phyloP scores from a whole-genome alignment of 2,888 invertebrate species.

The Pristionchus maxplancki region DNA sequence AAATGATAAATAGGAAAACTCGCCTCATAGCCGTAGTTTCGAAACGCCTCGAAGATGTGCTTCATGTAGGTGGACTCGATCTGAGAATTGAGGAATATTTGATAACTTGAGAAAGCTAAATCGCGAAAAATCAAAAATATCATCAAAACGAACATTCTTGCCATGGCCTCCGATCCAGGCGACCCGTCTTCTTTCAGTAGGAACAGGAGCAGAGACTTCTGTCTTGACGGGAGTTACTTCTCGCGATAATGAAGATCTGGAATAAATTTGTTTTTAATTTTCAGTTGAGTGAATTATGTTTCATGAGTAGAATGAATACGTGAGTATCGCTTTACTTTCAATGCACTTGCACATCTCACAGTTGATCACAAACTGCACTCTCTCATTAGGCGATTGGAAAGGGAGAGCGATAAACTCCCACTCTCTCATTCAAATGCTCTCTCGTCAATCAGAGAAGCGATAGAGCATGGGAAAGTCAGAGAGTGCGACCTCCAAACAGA shows the following conservation, averaged over 20 bases:
- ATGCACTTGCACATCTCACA: neutral
- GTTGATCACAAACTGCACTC: neutral
- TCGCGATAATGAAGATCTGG: neutral
- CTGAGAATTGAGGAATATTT: slow-evolving; percentile 63
- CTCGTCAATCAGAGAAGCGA: no score
- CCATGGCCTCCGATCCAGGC: slow-evolving; percentile 68
- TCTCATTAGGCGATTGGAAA: neutral
- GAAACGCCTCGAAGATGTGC: slow-evolving; percentile 88
- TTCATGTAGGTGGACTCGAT: slow-evolving; percentile 83
- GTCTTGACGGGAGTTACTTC: neutral
- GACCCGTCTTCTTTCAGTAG: slow-evolving; percentile 36
- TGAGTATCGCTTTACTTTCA: neutral
- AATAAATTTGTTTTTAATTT: neutral
- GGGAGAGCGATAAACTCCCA: neutral
- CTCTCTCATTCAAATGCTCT: no score
- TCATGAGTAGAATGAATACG: neutral
- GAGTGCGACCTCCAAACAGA: neutral
- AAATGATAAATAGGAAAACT: slow-evolving; percentile 77
- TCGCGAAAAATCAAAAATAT: neutral
- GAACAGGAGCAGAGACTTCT: neutral
- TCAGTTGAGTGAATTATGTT: neutral
- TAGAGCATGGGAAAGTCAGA: neutral
- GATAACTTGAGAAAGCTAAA: neutral
- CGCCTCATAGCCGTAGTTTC: slow-evolving; percentile 86
- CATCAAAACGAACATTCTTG: slow-evolving; percentile 59